These are phyloP conservation scores for Falco punctatus DNA, from an alignment of 2,113 vertebrate species.

Conservation along the genomic window DNA sequence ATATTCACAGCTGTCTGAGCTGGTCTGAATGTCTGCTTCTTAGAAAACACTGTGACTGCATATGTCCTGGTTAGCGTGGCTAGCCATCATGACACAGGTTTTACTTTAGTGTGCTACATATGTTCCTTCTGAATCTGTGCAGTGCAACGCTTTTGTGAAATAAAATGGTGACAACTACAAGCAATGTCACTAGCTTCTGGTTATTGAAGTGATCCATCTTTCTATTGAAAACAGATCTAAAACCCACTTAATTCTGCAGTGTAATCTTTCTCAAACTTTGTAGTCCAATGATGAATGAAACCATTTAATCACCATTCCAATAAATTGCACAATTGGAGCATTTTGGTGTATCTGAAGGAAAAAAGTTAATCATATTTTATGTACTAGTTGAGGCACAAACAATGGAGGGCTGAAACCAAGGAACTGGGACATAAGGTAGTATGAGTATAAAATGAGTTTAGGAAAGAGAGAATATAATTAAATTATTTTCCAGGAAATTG, in stretches of 20 bases:
- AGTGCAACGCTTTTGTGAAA: neutral
- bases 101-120: neutral
- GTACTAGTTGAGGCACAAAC: neutral
- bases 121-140: neutral
- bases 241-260: neutral
- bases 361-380: neutral
- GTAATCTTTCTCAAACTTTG: neutral
- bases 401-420: neutral
- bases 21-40: neutral
- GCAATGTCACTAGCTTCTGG: neutral
- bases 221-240: neutral
- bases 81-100: neutral
- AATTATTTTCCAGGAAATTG: neutral
- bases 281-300: neutral
- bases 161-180: neutral
- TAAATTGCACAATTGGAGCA: neutral
- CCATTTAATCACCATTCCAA: neutral
- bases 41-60: neutral
- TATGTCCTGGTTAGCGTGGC: neutral
- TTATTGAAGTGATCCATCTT: neutral
- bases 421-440: neutral
- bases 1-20: neutral
- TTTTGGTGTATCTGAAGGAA: neutral
- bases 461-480: neutral
- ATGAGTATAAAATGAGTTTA: neutral